Percentiles rank a stretch among this genome's conserved stretches.
Evolutionary conservation across 2,113 vertebrate species (phyloP).

Genomic region (Gopherus flavomarginatus): DNA sequence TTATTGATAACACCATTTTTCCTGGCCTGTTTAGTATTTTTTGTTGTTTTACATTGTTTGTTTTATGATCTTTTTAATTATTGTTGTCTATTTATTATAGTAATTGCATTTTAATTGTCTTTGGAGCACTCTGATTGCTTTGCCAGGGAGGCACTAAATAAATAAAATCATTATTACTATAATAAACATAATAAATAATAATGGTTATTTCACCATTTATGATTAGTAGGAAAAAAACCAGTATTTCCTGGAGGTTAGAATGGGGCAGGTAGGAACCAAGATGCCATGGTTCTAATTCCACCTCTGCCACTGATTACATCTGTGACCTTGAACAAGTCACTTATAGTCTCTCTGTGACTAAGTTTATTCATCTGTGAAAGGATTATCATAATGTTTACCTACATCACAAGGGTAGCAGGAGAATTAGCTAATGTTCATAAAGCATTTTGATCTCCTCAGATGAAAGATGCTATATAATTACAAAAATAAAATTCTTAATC

Average conservation of each 20-base stretch:
- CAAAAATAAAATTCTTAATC: constrained; percentile 42
- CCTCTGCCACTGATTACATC: constrained; percentile 42
- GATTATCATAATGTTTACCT: constrained; percentile 66
- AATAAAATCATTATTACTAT: constrained; percentile 72
- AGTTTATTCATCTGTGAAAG: constrained; percentile 70
- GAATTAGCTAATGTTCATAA: constrained; percentile 68
- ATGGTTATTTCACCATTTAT: constrained; percentile 33
- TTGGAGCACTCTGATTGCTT: constrained; percentile 45
- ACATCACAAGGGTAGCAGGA: constrained; percentile 62
- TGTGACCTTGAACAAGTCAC: constrained; percentile 64
- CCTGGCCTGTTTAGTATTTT: constrained; percentile 32
- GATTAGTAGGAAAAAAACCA: background rate
- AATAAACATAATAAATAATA: constrained; percentile 49
- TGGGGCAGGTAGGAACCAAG: constrained; percentile 26
- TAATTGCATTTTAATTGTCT: constrained; percentile 77
- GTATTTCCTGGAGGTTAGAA: background rate
- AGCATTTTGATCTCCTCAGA: constrained; percentile 60
- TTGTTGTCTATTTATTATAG: constrained; percentile 65
- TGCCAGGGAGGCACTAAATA: constrained; percentile 64
- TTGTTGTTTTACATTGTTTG: constrained; percentile 64
- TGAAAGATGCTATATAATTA: constrained; percentile 6
- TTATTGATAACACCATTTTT: constrained; percentile 62
- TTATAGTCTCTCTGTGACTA: constrained; percentile 59
- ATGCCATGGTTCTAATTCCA: constrained; percentile 55
- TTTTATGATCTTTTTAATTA: constrained; percentile 68